Percentiles rank a stretch among this genome's conserved stretches.
Conservation (phyloP, 2,888 invertebrate species). For the Noctua pronuba region DNA sequence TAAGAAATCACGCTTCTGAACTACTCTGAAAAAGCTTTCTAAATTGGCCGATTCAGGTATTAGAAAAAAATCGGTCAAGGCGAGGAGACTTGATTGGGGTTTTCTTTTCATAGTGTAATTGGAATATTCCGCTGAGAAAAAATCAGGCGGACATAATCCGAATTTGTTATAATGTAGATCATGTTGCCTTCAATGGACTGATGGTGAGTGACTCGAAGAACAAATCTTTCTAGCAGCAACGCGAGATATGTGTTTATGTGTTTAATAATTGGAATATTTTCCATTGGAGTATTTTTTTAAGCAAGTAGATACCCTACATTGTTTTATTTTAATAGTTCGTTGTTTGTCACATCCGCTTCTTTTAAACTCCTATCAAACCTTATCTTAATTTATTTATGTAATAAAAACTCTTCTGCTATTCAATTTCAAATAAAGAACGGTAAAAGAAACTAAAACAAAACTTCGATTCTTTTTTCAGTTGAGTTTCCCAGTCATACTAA, state of each 20-base stretch:
- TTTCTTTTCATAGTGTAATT: constrained; percentile 21
- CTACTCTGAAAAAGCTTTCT: constrained; percentile 11
- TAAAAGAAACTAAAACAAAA: constrained; percentile 28
- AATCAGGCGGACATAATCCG: not conserved
- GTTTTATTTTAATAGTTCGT: not conserved
- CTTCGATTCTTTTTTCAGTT: constrained; percentile 60
- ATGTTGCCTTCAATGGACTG: not conserved
- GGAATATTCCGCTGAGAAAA: constrained; percentile 5
- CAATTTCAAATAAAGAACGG: constrained; percentile 59
- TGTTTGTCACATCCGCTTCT: not conserved
- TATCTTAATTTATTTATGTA: too few species aligned
- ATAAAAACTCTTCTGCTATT: constrained; percentile 22
- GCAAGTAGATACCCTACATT: not conserved
- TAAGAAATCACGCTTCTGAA: constrained; percentile 25
- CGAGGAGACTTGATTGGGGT: constrained; percentile 16
- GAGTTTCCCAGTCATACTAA: constrained; percentile 68
- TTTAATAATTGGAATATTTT: not conserved
- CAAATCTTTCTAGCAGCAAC: not conserved
- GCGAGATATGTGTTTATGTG: not conserved
- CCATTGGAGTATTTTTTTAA: not conserved
- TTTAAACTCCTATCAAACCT: constrained; percentile 1
- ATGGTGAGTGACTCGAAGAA: not conserved
- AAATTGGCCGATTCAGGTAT: constrained; percentile 18
- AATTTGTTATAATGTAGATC: not conserved
- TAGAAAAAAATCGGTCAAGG: constrained; percentile 30